These are phyloP conservation scores for Julus scandinavius DNA, from an alignment of 2,888 invertebrate genomes.

Conservation along the genomic window DNA sequence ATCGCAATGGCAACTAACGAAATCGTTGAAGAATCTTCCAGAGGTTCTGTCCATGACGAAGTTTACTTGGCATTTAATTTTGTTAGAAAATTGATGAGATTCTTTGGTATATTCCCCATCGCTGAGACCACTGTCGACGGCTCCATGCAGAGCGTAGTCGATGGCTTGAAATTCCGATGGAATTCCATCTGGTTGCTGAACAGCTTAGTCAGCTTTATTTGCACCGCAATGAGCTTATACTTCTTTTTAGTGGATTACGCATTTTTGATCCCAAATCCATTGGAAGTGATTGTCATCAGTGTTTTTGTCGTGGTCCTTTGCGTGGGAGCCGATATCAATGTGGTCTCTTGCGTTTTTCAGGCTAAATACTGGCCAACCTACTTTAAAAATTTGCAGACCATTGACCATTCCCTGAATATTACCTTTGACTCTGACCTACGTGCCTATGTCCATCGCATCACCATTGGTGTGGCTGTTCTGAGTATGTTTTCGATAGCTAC, in stretches of 20 bases:
- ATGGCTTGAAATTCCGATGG: conserved; percentile 33
- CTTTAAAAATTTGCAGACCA: conserved; percentile 39
- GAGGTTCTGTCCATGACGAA: conserved; percentile 6
- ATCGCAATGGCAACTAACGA: neutral
- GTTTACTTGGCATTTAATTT: conserved; percentile 14
- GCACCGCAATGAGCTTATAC: neutral
- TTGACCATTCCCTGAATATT: neutral
- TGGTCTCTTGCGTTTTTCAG: neutral
- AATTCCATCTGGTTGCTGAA: neutral
- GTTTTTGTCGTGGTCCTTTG: neutral
- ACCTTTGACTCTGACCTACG: neutral
- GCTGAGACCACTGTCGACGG: neutral
- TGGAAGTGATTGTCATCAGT: conserved; percentile 6
- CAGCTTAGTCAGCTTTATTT: conserved; percentile 2
- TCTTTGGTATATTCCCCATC: neutral
- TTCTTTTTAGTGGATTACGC: neutral
- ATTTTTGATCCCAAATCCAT: neutral
- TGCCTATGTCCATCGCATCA: neutral
- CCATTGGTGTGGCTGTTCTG: neutral
- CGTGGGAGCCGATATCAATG: neutral
- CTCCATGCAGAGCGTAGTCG: neutral
- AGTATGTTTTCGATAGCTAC: neutral
- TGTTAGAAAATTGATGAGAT: neutral
- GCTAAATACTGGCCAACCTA: conserved; percentile 9
- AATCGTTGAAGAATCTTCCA: neutral